These are phyloP conservation scores for Motacilla alba DNA, from an alignment of 2,113 vertebrate genomes.

Conservation along the genomic window DNA sequence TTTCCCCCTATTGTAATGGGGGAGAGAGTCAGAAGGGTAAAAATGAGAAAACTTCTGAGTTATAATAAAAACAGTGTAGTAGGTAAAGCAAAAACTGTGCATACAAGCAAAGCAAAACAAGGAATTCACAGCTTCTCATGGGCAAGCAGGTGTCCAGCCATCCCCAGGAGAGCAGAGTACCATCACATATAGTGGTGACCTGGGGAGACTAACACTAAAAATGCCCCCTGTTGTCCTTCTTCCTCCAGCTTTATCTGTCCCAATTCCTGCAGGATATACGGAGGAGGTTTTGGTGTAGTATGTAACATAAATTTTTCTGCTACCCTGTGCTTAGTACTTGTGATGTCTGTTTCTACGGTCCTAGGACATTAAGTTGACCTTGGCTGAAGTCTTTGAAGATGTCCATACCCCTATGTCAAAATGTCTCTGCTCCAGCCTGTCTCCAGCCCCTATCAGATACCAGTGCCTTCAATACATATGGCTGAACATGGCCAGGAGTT, in stretches of 20 bases:
- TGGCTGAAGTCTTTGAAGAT: not conserved
- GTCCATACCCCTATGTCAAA: rapidly evolving
- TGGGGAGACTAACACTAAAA: not conserved
- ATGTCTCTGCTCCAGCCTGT: rapidly evolving
- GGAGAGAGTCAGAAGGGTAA: not conserved
- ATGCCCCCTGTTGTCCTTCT: rapidly evolving
- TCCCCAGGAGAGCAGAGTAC: not conserved
- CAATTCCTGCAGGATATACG: rapidly evolving
- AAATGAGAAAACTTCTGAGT: not conserved
- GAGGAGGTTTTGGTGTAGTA: not conserved
- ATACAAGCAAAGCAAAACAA: not conserved
- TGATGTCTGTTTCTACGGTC: not conserved
- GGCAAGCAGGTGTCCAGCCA: not conserved
- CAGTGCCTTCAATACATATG: too few species aligned
- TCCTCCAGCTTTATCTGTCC: not conserved
- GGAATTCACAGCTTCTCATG: not conserved
- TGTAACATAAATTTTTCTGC: not conserved
- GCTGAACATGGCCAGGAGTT: not conserved
- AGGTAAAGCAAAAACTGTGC: not conserved
- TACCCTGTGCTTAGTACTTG: not conserved
- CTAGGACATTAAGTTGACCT: not conserved
- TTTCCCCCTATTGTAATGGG: not conserved
- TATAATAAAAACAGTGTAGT: not conserved
- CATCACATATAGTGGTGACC: rapidly evolving
- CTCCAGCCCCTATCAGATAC: not conserved